Percentiles rank a stretch among this genome's conserved stretches.
These are phyloP conservation scores for Strigops habroptila DNA, from an alignment of 2,113 vertebrate genomes.

Conservation along the genomic window DNA sequence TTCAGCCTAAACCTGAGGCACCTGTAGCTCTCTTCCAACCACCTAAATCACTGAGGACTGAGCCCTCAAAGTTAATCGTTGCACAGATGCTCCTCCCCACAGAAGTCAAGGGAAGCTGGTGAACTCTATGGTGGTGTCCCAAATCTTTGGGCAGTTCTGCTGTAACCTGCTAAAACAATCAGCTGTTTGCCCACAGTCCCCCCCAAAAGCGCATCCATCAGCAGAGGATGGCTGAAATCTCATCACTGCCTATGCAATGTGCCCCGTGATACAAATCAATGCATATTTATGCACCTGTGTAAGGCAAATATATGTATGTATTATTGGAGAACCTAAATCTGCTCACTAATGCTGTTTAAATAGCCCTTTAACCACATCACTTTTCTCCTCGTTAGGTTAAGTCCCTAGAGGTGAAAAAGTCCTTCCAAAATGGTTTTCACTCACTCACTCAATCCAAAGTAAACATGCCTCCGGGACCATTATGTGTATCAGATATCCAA, in stretches of 20 bases:
- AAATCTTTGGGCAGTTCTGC: not conserved
- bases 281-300: slow-evolving; percentile 36
- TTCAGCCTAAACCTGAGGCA: not conserved
- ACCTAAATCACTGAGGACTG: not conserved
- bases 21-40: not conserved
- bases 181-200: not conserved
- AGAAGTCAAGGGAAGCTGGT: not conserved
- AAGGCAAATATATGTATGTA: slow-evolving; percentile 31
- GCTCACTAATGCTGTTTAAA: slow-evolving; percentile 51
- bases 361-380: slow-evolving; percentile 63
- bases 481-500: slow-evolving; percentile 62
- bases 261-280: not conserved
- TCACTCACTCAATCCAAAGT: slow-evolving; percentile 64
- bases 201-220: not conserved
- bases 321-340: slow-evolving; percentile 16
- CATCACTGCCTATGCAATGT: not conserved
- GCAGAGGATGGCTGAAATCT: not conserved
- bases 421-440: slow-evolving; percentile 65
- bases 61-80: not conserved
- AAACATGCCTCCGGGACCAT: slow-evolving; percentile 68
- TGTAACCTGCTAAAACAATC: not conserved
- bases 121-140: not conserved
- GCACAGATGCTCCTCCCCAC: not conserved
- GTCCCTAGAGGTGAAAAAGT: slow-evolving; percentile 59
- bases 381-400: slow-evolving; percentile 62